Conservation (phyloP, 2,888 invertebrate species). For the Cordilura impudica region DNA sequence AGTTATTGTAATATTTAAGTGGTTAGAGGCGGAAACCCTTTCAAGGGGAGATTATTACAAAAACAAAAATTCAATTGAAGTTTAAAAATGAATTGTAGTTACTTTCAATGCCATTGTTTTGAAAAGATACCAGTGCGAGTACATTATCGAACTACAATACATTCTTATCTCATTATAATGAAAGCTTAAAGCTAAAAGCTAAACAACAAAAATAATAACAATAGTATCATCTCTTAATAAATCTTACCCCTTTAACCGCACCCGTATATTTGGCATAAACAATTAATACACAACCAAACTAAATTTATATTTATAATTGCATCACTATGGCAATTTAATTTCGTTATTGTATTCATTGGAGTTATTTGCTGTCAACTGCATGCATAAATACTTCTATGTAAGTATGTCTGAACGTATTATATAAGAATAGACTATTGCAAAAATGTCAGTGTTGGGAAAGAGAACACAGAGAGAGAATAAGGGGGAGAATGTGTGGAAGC, state of each 20-base stretch:
- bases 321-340: conserved; percentile 74
- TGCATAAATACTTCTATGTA: no score
- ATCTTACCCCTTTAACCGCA: background rate
- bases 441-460: background rate
- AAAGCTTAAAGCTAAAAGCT: conserved; percentile 34
- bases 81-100: background rate
- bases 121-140: background rate
- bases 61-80: no score
- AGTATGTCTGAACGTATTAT: no score
- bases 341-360: conserved; percentile 78
- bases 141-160: background rate
- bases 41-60: no score
- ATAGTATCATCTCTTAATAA: conserved; percentile 56
- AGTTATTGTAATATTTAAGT: no score
- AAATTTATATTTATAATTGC: conserved; percentile 45
- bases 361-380: conserved; percentile 71
- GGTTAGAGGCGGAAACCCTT: no score
- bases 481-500: background rate
- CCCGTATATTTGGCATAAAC: conserved; percentile 55
- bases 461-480: no score
- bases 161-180: conserved; percentile 49
- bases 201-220: conserved; percentile 41
- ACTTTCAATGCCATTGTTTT: background rate
- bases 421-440: background rate
- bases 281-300: background rate